Percentiles rank a stretch among this genome's conserved stretches.
Evolutionary conservation across 2,113 vertebrate species (phyloP).

Genomic region (Chlamydotis undulata): DNA sequence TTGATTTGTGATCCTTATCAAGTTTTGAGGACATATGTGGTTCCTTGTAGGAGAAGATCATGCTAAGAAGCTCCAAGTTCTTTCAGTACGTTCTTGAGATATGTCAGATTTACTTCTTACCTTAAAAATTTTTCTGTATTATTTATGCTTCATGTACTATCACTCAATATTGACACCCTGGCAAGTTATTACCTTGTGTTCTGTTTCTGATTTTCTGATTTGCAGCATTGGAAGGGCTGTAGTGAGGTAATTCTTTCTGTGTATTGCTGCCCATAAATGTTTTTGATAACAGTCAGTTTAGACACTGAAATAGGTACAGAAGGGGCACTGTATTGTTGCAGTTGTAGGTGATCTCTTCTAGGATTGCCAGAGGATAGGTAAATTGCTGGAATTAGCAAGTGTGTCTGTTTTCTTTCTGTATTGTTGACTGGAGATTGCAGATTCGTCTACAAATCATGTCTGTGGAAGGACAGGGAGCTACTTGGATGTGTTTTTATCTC

Average conservation of each 20-base stretch:
- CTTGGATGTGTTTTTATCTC: neutral
- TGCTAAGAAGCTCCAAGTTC: neutral
- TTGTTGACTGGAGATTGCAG: neutral
- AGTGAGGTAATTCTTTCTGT: neutral
- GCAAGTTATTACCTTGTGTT: neutral
- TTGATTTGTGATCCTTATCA: neutral
- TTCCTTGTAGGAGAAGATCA: neutral
- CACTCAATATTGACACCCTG: neutral
- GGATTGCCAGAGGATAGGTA: neutral
- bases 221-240: neutral
- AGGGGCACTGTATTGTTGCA: neutral
- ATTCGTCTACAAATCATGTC: neutral
- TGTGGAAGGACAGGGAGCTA: neutral
- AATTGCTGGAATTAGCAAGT: neutral
- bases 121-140: neutral
- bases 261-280: neutral
- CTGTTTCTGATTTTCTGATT: neutral
- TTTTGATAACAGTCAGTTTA: neutral
- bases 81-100: accelerated
- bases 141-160: neutral
- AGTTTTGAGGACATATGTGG: neutral
- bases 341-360: neutral
- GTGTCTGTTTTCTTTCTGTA: neutral
- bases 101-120: neutral
- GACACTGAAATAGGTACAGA: neutral